Evolutionary conservation across 2,797 vertebrate species (phyloP).

Genomic region (Paedocypris micromegethes): DNA sequence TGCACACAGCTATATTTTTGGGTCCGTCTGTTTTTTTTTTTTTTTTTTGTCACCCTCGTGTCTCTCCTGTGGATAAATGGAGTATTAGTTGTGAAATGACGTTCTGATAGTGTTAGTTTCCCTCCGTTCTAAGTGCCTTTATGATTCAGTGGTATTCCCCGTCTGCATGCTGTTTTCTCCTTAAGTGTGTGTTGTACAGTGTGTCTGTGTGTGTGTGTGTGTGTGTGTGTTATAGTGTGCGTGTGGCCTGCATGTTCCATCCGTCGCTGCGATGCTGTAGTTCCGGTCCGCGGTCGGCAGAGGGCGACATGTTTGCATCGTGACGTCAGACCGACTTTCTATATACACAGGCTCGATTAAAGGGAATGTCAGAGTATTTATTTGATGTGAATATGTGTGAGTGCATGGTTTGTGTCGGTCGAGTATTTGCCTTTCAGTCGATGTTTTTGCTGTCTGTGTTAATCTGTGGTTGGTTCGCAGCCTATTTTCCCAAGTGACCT

Average conservation of each 20-base stretch:
- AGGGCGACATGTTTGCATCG: constrained; percentile 31
- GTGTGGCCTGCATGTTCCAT: not conserved
- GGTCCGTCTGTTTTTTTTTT: not conserved
- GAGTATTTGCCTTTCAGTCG: constrained; percentile 15
- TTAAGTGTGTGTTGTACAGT: not conserved
- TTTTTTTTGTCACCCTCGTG: constrained; percentile 16
- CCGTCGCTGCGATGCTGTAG: too few species aligned
- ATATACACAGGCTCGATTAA: constrained; percentile 1
- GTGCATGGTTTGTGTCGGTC: constrained; percentile 12
- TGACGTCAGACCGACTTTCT: constrained; percentile 36
- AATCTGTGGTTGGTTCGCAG: constrained; percentile 23
- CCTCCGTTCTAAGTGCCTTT: constrained; percentile 51
- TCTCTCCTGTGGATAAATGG: not conserved
- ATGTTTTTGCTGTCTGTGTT: constrained; percentile 22
- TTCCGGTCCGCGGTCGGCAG: too few species aligned
- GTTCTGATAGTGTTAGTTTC: constrained; percentile 10
- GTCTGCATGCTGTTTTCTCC: constrained; percentile 21
- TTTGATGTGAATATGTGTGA: constrained; percentile 23
- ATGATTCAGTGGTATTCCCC: constrained; percentile 10
- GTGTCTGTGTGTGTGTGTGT: constrained; percentile 10
- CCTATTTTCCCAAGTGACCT: constrained; percentile 36
- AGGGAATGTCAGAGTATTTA: constrained; percentile 26
- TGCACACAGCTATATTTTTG: too few species aligned
- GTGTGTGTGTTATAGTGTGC: constrained; percentile 2
- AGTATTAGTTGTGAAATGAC: constrained; percentile 9